phyloP scores from a whole-genome alignment of 2,797 vertebrate species.

The Oreochromis mossambicus region DNA sequence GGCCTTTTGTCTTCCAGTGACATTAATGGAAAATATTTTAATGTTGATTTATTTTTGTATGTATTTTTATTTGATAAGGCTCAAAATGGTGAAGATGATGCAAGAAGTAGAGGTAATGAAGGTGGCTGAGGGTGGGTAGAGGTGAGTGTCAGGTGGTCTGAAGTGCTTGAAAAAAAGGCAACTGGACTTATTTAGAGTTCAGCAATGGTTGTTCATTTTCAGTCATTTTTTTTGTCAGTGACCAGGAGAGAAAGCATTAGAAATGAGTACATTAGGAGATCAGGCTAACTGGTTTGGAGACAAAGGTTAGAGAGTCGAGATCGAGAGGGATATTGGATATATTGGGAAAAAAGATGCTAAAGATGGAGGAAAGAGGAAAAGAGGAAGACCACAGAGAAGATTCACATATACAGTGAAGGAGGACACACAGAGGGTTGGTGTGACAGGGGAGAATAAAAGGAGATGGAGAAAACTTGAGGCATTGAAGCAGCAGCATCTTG shows the following conservation, averaged over 20 bases:
- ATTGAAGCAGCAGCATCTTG: neutral
- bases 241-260: neutral
- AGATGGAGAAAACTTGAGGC: neutral
- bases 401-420: neutral
- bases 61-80: neutral
- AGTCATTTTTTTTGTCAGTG: no score
- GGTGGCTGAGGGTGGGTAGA: neutral
- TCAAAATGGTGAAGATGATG: neutral
- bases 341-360: neutral
- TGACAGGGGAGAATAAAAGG: neutral
- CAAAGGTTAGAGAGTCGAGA: neutral
- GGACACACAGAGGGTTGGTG: neutral
- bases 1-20: neutral
- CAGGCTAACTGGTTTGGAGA: neutral
- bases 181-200: neutral
- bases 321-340: neutral
- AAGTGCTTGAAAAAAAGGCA: neutral
- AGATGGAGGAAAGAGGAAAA: neutral
- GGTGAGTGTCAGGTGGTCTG: neutral
- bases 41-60: neutral
- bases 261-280: neutral
- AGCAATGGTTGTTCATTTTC: neutral
- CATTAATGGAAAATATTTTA: neutral
- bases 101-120: neutral
- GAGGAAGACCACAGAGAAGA: neutral